Base-by-base conservation (phyloP, 2,888 invertebrate genomes). In the Alentia gelatinosa region DNA sequence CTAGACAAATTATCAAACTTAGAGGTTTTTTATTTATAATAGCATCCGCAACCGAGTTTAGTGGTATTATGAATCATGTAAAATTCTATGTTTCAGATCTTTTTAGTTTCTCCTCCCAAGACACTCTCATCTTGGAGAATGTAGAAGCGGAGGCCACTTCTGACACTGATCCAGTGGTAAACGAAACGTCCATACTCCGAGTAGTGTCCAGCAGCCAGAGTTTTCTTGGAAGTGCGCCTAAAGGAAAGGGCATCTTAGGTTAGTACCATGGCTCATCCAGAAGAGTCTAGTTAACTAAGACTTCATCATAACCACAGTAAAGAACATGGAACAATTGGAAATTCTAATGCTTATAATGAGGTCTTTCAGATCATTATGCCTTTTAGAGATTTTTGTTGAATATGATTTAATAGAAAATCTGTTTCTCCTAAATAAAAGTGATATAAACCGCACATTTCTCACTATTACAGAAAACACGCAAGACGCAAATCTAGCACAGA, bases 191-290 rank as follows among this genome's bases (percentile, higher is more conserved):
- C 33, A 94, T 95, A 26, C 92, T 94, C 39, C 93, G 93, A 90
- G 95, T 95, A 5, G 94, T 95, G n/a, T 94, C 95, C 1, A 93
- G 93, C 89, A 95, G 95, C 92, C 95, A 95, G 93, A 95, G 94
- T 89, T 95, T 95, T 92, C 93, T 92, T 15, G 91, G 56, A 12
- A 79, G 79, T 39, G 47, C 33, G 30, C 86, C 86, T 0, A 79
- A 79, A 39, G 12, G 37, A 19, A 19, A 3, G 15, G 79, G 26
- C 1, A 39, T 37, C 79, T n/a, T 79, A 79, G 79, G 79, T 79
- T n/a, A n/a, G n/a, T n/a, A n/a, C n/a, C n/a, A n/a, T n/a, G n/a
- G n/a, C n/a, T n/a, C n/a, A n/a, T n/a, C n/a, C n/a, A n/a, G n/a
- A n/a, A n/a, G n/a, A n/a, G n/a, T n/a, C n/a, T n/a, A n/a, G n/a